Evolutionary conservation across 2,113 vertebrate genomes (phyloP), one percentile per base, ranked within the genome.

Genomic region (Neofelis nebulosa): DNA sequence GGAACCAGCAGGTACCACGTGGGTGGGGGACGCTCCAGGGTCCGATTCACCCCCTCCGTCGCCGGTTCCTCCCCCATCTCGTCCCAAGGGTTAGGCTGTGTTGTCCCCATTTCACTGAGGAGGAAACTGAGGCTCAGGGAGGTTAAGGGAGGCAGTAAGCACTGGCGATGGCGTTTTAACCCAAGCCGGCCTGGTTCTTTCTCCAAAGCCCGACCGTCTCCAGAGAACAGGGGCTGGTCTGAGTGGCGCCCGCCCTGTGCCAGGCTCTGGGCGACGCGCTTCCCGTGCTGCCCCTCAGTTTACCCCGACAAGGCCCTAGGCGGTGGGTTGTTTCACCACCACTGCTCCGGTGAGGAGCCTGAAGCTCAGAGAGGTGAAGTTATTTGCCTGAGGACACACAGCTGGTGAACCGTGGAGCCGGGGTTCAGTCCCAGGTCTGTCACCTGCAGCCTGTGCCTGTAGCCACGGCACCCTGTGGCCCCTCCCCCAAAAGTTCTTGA

Each of bases 251-350:
- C 23, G 36, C 23, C 31, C 18, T 25, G 18, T 4, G n/a, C 69
- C 23, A 50, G 27, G 12, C 7, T 18, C 57, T 8, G 73, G 63
- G 41, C 19, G 13, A 5, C 3, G 1, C 3, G 41, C 66, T 82
- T 36, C 38, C 12, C 4, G 11, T 0, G 1, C 9, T 3, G 36
- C 7, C 4, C 52, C 21, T 84, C 41, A 19, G 2, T 29, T 25
- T 27, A 52, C 52, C n/a, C 83, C 1, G 23, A 63, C 23, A 23
- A 36, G 31, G 19, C 2, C 33, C 52, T 16, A 5, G 38, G 16
- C 0, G 5, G 6, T 10, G 27, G 36, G 29, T 21, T 5, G 36
- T 25, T 27, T 23, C 45, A 65, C 12, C 4, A 4, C 16, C 5
- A 4, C 55, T 82, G 71, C 73, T 21, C n/a, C 69, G 50, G 23